Percentiles rank a stretch among this genome's conserved stretches.
Conservation (phyloP, 2,888 invertebrate species). For the Anthophora plumipes region DNA sequence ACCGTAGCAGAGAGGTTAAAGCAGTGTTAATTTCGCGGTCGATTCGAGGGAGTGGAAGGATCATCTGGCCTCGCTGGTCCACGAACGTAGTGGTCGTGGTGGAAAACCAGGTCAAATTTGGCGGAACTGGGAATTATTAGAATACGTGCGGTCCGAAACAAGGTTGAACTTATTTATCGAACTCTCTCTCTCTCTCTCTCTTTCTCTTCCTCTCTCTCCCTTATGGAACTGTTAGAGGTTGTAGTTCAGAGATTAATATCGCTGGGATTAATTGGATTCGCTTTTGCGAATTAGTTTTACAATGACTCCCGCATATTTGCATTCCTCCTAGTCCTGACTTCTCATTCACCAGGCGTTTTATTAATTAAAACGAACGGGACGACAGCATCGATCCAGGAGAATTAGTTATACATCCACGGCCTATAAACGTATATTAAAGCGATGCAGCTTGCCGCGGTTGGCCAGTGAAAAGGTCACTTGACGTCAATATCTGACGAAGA, state of each 20-base stretch:
- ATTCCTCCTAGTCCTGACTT: background rate
- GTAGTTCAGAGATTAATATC: constrained; percentile 25
- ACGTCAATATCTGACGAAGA: constrained; percentile 46
- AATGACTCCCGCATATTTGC: background rate
- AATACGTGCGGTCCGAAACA: constrained; percentile 27
- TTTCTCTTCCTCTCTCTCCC: background rate
- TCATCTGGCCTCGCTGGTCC: constrained; percentile 36
- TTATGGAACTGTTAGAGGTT: background rate
- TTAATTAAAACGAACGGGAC: constrained; percentile 15
- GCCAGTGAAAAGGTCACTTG: constrained; percentile 49
- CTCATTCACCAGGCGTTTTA: background rate
- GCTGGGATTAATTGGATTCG: background rate
- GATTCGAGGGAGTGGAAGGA: constrained; percentile 32
- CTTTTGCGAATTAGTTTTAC: background rate
- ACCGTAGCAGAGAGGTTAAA: background rate
- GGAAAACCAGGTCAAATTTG: constrained; percentile 60
- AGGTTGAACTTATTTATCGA: constrained; percentile 38
- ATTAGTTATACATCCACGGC: constrained; percentile 37
- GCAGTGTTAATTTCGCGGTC: constrained; percentile 34
- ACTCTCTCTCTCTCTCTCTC: background rate
- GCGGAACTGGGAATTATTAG: constrained; percentile 53
- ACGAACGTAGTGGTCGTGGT: constrained; percentile 20
- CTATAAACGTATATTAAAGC: constrained; percentile 34
- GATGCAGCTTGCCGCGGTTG: constrained; percentile 1
- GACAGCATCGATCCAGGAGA: constrained; percentile 20